These are phyloP conservation scores for Palythoa grandis DNA, from an alignment of 92 coral and sea anemone species.

Conservation along the genomic window DNA sequence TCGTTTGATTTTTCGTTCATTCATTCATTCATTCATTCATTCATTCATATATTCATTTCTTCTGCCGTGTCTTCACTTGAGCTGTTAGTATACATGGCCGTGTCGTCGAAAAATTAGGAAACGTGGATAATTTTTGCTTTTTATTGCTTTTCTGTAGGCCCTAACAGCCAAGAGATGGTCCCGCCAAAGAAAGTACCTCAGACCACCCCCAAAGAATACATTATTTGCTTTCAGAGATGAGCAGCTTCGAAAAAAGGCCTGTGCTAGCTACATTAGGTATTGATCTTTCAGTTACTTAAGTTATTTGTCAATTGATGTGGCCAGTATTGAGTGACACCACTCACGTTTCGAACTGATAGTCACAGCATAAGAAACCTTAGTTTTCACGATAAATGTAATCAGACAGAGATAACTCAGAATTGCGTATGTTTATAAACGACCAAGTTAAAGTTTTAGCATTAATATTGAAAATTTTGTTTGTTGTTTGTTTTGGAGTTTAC, in stretches of 20 bases:
- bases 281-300: neutral
- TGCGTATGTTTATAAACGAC: too few relatives aligned
- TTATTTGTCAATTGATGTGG: neutral
- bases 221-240: conserved; percentile 59
- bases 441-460: too few relatives aligned
- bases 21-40: neutral
- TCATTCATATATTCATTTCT: neutral
- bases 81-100: too few relatives aligned
- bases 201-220: conserved; percentile 59
- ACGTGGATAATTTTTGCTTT: neutral
- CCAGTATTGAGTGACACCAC: neutral
- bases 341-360: neutral
- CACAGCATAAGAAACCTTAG: too few relatives aligned
- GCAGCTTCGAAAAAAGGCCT: conserved; percentile 48
- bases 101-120: neutral
- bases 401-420: too few relatives aligned
- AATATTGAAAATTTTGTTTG: too few relatives aligned
- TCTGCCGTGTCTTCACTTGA: neutral
- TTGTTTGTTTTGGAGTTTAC: neutral
- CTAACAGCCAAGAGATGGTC: conserved; percentile 46
- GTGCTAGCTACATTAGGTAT: conserved; percentile 60
- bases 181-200: conserved; percentile 77
- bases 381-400: too few relatives aligned
- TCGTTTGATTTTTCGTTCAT: too few relatives aligned
- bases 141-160: neutral